Conservation (phyloP, 2,113 vertebrate species). For the Tyrannus savana region DNA sequence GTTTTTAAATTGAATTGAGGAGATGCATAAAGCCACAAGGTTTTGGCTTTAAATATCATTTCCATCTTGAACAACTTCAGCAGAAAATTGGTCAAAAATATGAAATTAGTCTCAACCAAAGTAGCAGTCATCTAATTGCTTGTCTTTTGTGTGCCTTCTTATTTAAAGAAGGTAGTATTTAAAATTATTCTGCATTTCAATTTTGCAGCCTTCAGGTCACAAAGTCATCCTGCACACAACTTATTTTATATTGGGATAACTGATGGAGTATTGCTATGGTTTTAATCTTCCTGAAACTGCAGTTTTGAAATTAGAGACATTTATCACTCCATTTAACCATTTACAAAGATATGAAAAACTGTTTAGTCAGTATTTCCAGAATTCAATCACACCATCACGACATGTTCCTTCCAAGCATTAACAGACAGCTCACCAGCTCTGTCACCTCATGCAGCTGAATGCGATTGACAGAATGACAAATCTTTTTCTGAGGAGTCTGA, state of each 20-base stretch:
- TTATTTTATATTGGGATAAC: background rate
- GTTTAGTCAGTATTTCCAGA: slow-evolving; percentile 40
- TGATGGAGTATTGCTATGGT: background rate
- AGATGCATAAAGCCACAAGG: background rate
- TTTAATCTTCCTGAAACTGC: slow-evolving; percentile 30
- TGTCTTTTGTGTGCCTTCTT: background rate
- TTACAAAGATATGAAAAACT: background rate
- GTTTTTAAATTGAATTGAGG: background rate
- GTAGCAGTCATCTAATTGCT: background rate
- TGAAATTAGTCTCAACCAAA: background rate
- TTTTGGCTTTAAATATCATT: background rate
- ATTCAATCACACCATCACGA: background rate
- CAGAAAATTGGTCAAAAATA: background rate
- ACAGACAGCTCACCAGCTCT: background rate
- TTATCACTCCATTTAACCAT: slow-evolving; percentile 37
- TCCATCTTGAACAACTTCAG: background rate
- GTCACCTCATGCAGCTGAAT: background rate
- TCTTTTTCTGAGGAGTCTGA: background rate
- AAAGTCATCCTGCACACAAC: background rate
- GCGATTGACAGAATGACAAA: slow-evolving; percentile 36
- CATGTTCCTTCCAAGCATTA: background rate
- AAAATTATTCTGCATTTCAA: background rate
- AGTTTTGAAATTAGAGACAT: slow-evolving; percentile 24
- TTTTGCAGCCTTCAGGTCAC: background rate
- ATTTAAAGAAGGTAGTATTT: background rate